Evolutionary conservation across 2,888 invertebrate genomes (phyloP), one percentile per base, ranked within the genome.

Genomic region (Ormyrus pomaceus): DNA sequence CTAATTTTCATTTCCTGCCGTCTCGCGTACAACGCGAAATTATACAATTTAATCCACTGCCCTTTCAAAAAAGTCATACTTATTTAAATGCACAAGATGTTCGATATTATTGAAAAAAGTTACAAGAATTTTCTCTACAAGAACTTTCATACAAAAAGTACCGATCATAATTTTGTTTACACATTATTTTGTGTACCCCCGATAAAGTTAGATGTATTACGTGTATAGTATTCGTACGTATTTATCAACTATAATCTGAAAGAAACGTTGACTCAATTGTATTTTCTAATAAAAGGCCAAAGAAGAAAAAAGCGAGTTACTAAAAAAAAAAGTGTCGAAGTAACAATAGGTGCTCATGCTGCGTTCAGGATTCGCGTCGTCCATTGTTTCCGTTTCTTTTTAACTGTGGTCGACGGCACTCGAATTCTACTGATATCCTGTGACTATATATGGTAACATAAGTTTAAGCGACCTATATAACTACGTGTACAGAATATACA

Each of bases 401-500:
- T 61, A 13, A 50, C 34, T 34, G 4, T 34, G 34, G 34, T 46
- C 51, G 65, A 56, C 62, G 50, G 46, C 13, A 65, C n/a, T 34
- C 62, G 13, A 45, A 74, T 55, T 74, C 46, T n/a, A 46, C 45
- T 61, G 34, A 34, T 34, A 34, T 34, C 34, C 11, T 71, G 79
- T 76, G 76, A 71, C 53, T 65, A 79, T 71, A 73, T 71, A 69
- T n/a, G 62, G 19, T 58, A 34, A 56, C n/a, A 9, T 56, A 62
- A 50, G 46, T 58, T 50, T 59, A 66, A 62, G 45, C 46, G 11
- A 53, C 45, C 34, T 34, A 34, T 34, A 6, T 69, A 69, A 80
- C 65, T 34, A 51, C 34, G 55, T 76, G 71, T 79, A 70, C 65
- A 74, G 69, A 59, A 34, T 34, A 34, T 34, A 34, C 34, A 34